phyloP scores from a whole-genome alignment of 2,888 invertebrate genomes.

The Portevinia maculata region DNA sequence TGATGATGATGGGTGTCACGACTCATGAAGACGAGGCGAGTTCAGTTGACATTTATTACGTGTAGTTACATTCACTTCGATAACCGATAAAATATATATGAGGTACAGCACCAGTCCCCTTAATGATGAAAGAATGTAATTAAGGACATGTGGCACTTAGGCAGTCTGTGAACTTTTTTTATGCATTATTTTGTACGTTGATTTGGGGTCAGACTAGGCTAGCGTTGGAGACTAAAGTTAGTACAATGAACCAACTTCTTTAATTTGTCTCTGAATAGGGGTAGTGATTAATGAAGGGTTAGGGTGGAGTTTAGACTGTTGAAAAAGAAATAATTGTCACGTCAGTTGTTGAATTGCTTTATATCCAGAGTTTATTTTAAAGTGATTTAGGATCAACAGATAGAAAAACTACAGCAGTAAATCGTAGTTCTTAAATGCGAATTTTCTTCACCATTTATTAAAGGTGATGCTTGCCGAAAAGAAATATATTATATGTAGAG shows the following conservation, averaged over 20 bases:
- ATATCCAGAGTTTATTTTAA: too few relatives aligned
- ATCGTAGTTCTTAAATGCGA: too few relatives aligned
- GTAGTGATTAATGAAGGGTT: too few relatives aligned
- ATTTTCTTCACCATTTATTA: too few relatives aligned
- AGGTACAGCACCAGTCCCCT: slow-evolving; percentile 12
- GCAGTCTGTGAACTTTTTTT: slow-evolving; percentile 17
- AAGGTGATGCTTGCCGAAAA: too few relatives aligned
- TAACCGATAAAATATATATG: slow-evolving; percentile 57
- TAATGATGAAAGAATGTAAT: slow-evolving; percentile 66
- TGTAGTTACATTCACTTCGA: slow-evolving; percentile 48
- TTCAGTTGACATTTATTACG: slow-evolving; percentile 34
- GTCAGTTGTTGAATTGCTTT: too few relatives aligned
- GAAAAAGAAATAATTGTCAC: too few relatives aligned
- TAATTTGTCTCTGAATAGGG: too few relatives aligned
- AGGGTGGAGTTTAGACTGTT: too few relatives aligned
- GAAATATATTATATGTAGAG: too few relatives aligned
- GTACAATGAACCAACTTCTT: background rate
- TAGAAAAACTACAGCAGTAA: too few relatives aligned
- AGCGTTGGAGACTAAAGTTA: background rate
- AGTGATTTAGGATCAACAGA: too few relatives aligned
- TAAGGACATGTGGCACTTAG: slow-evolving; percentile 62
- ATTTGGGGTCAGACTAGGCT: slow-evolving; percentile 51
- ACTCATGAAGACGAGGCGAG: slow-evolving; percentile 25
- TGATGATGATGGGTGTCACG: slow-evolving; percentile 71
- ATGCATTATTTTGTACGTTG: slow-evolving; percentile 21